Conservation (phyloP, 2,797 vertebrate genomes). For the Rhinoraja longicauda region DNA sequence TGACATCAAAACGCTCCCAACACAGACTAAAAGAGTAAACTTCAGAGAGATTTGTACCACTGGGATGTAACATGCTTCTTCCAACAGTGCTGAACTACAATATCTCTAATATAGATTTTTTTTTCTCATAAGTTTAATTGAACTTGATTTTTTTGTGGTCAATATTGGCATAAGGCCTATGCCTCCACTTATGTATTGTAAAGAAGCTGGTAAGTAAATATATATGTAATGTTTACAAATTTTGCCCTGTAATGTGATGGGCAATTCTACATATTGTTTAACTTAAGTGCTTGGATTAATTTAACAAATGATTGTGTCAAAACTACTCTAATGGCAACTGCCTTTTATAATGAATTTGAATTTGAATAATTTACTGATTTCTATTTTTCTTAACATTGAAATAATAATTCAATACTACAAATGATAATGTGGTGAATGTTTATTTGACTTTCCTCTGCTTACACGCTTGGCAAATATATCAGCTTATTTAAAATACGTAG, state of each 20-base stretch:
- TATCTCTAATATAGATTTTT: background rate
- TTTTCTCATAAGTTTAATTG: background rate
- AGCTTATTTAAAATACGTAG: constrained; percentile 5
- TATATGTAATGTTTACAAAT: background rate
- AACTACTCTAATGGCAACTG: background rate
- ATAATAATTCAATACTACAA: background rate
- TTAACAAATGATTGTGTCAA: background rate
- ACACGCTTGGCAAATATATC: background rate
- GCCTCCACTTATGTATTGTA: background rate
- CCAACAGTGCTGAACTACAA: background rate
- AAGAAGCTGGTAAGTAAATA: too few species aligned
- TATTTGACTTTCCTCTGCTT: background rate
- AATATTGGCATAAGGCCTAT: background rate
- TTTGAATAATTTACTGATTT: background rate
- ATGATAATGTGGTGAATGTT: background rate
- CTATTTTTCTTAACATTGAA: background rate
- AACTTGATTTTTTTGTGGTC: background rate
- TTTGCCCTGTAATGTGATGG: background rate
- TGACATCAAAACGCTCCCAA: background rate
- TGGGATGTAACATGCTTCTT: background rate
- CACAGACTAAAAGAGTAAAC: constrained; percentile 17
- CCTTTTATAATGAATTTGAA: background rate
- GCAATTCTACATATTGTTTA: background rate
- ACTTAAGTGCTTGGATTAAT: background rate
- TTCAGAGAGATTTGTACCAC: background rate